A percentile compares a stretch with the other conserved stretches of the same genome.
Conservation (phyloP, 1,140 invertebrate species). For the Neodiprion lecontei region DNA sequence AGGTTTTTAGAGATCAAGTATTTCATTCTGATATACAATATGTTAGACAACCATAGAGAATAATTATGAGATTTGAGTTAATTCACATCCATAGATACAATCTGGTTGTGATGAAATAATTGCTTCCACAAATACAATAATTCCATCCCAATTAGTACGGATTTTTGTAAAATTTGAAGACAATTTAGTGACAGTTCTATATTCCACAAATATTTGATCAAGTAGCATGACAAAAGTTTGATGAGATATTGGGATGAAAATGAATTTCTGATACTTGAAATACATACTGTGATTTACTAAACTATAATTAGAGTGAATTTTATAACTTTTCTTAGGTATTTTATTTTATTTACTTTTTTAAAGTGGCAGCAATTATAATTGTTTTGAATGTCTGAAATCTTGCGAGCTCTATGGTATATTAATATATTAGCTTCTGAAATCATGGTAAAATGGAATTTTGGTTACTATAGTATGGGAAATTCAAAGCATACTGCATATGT, state of each 20-base stretch:
- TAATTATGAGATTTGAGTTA: background rate
- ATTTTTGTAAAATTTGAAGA: no score
- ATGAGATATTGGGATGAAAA: background rate
- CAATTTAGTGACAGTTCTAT: no score
- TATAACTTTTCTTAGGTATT: background rate
- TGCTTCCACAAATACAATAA: background rate
- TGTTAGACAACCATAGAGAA: background rate
- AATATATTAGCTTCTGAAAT: background rate
- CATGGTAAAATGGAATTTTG: background rate
- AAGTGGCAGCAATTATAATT: background rate
- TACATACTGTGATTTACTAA: background rate
- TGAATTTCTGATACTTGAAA: background rate
- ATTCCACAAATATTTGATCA: no score
- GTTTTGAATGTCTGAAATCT: background rate
- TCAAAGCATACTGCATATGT: background rate
- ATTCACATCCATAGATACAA: background rate
- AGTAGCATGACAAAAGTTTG: no score
- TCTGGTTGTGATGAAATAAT: background rate
- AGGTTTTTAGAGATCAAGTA: conserved; percentile 2
- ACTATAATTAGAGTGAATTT: background rate
- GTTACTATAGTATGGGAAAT: background rate
- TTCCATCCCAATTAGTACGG: background rate
- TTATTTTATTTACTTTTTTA: background rate
- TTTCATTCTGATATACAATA: background rate
- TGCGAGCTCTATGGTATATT: background rate